Evolutionary conservation across 64 coral and sea anemone species (phyloP), one percentile per base, ranked within the genome.

Genomic region (Pocillopora damicornis): DNA sequence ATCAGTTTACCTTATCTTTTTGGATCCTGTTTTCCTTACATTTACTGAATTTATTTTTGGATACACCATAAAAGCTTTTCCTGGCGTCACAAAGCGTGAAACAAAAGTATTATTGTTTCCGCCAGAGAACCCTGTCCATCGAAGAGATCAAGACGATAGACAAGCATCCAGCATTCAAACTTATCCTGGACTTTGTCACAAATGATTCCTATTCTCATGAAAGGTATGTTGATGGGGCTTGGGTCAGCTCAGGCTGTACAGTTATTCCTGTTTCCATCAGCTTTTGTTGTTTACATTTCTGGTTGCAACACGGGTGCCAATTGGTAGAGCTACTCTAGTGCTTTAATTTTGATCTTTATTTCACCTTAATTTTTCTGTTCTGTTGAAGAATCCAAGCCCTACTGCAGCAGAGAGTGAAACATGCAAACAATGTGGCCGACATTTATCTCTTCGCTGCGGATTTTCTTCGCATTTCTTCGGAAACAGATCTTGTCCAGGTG

Each of bases 391-490:
- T 95, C 23, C 87, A 91, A 84, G 82, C 82, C 30, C 60, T 99
- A 1, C 78, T 99, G 9, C 87, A 99, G 74, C 93, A 99, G 86
- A 88, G 97, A 77, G 90, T 89, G 15, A 95, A 93, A 60, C 93
- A 95, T 75, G 97, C 97, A 9, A 90, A 88, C 57, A 93, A 45
- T 80, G 82, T 99, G 9, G 87, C 90, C 2, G 97, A 95, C 78
- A 80, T 99, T 69, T 99, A 99, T 37, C 89, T 99, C 15, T 99
- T 99, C 91, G 97, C 97, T 64, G 88, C 97, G 13, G 97, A 99
- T 13, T 99, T 95, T 77, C 93, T 99, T 8, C 89, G 93, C 15
- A 90, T 99, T 63, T 95, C 90, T 14, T 92, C 97, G 15, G 93
- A 92, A 76, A 86, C 93, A 83, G 93, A 99, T 60, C 76, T 95